Evolutionary conservation across 2,888 invertebrate genomes (phyloP).

Genomic region (Chesias legatella): DNA sequence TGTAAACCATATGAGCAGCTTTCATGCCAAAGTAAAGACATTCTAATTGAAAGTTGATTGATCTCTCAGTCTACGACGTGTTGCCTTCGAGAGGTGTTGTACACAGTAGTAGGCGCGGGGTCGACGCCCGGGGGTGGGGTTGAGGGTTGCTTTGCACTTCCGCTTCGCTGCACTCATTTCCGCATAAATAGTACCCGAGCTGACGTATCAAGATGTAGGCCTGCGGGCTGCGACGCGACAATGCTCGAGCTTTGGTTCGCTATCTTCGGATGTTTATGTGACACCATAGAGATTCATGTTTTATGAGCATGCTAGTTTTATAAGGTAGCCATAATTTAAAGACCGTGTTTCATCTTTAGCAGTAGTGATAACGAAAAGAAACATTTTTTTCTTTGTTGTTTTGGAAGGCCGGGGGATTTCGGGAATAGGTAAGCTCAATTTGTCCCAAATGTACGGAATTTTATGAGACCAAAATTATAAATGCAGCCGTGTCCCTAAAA

Average conservation of each 20-base stretch:
- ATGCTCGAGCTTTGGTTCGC: constrained; percentile 3
- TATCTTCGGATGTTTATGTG: constrained; percentile 3
- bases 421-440: too few species aligned
- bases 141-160: constrained; percentile 73
- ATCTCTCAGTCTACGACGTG: constrained; percentile 7
- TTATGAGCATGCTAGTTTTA: background rate
- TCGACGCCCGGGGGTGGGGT: constrained; percentile 59
- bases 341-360: too few species aligned
- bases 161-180: constrained; percentile 76
- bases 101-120: constrained; percentile 45
- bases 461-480: too few species aligned
- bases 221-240: constrained; percentile 21
- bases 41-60: constrained; percentile 5
- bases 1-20: constrained; percentile 2
- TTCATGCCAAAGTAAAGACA: constrained; percentile 8
- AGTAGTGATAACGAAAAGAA: too few species aligned
- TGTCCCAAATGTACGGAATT: too few species aligned
- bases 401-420: too few species aligned
- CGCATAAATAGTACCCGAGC: constrained; percentile 69
- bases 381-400: too few species aligned
- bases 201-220: constrained; percentile 57
- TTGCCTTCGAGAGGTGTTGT: constrained; percentile 1
- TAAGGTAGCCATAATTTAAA: constrained; percentile 4
- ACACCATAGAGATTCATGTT: background rate
- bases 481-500: too few species aligned